phyloP scores from a whole-genome alignment of 2,113 vertebrate genomes.

The Dasyornis broadbenti region DNA sequence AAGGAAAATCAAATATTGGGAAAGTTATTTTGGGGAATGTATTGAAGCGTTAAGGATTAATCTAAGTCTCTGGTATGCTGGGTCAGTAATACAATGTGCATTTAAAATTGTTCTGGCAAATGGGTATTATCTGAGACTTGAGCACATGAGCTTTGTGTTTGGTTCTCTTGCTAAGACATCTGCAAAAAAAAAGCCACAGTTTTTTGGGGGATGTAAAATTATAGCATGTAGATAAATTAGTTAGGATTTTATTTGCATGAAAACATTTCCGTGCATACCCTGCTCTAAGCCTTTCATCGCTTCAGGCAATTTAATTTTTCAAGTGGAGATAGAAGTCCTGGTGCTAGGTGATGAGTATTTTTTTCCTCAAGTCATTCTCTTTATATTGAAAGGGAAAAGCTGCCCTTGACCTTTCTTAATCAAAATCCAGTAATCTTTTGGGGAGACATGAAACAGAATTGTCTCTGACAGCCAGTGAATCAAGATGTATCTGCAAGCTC shows the following conservation, averaged over 20 bases:
- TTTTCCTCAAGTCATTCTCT: background rate
- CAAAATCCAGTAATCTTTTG: constrained; percentile 46
- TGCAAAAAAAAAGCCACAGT: rapidly evolving
- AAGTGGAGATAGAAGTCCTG: background rate
- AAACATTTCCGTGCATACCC: background rate
- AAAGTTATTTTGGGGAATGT: background rate
- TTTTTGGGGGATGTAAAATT: background rate
- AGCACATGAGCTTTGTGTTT: background rate
- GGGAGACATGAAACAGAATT: background rate
- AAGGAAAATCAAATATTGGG: constrained; percentile 21
- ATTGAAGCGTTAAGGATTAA: background rate
- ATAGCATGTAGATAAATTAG: background rate
- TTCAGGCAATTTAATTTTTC: constrained; percentile 6
- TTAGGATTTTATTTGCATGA: background rate
- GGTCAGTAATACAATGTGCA: background rate
- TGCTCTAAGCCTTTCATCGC: background rate
- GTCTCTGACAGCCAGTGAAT: constrained; percentile 15
- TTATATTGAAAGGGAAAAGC: background rate
- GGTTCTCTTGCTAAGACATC: background rate
- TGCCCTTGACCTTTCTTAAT: constrained; percentile 39
- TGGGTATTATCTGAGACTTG: background rate
- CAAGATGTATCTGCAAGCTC: background rate
- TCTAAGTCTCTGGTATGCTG: background rate
- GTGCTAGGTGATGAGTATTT: background rate
- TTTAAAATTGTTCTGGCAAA: constrained; percentile 5